Conservation (phyloP, 2,113 vertebrate species). For the Salvelinus alpinus region DNA sequence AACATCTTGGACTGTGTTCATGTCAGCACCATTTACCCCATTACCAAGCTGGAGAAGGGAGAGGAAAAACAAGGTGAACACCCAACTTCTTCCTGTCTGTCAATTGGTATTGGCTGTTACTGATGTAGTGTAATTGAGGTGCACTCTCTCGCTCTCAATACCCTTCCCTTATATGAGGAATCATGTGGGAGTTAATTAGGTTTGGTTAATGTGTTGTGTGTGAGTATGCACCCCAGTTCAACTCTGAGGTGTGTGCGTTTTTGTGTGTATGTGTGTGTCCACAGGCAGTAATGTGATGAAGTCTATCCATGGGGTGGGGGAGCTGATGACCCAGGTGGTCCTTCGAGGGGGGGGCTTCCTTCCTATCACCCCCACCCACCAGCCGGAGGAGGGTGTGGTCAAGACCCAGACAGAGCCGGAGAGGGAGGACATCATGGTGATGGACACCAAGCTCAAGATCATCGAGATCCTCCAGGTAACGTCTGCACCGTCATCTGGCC, state of each 20-base stretch:
- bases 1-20: slow-evolving; percentile 98
- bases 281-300: slow-evolving; percentile 96
- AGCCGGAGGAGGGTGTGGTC: slow-evolving; percentile 88
- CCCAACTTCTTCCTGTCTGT: background rate
- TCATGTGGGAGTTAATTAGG: background rate
- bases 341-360: slow-evolving; percentile 91
- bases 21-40: slow-evolving; percentile 88
- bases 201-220: too few species aligned
- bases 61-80: slow-evolving; percentile 91
- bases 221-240: too few species aligned
- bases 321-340: slow-evolving; percentile 98
- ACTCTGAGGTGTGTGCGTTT: background rate
- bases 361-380: slow-evolving; percentile 83
- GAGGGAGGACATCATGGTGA: slow-evolving; percentile 98
- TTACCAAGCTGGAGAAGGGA: slow-evolving; percentile 91
- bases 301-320: slow-evolving; percentile 96
- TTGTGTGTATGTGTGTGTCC: slow-evolving; percentile 18
- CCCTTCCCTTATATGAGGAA: too few species aligned
- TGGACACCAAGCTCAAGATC: slow-evolving; percentile 98
- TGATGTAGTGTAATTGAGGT: too few species aligned
- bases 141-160: too few species aligned
- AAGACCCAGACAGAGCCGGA: slow-evolving; percentile 89
- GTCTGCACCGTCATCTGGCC: background rate
- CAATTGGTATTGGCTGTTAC: background rate
- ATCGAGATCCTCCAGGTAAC: slow-evolving; percentile 97